These are phyloP conservation scores for Syngnathus rostellatus DNA, from an alignment of 2,797 vertebrate species.

Conservation along the genomic window DNA sequence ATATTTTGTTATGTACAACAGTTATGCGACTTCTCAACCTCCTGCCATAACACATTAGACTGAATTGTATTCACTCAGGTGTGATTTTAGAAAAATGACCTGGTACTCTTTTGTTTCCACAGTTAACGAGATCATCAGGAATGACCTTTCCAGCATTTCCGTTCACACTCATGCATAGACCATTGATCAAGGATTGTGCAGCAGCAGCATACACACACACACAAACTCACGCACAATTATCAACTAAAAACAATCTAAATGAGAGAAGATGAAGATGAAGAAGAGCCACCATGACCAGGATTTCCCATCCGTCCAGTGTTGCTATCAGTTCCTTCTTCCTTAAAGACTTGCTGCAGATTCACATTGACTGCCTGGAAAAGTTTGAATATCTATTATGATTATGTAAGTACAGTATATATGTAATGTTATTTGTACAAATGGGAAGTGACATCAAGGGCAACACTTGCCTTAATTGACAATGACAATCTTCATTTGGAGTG, in stretches of 20 bases:
- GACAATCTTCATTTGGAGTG: slow-evolving; percentile 54
- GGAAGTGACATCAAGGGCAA: slow-evolving; percentile 51
- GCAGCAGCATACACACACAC: slow-evolving; percentile 20
- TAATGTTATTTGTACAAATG: slow-evolving; percentile 46
- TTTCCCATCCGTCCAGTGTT: slow-evolving; percentile 14
- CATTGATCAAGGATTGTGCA: slow-evolving; percentile 14
- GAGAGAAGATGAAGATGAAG: slow-evolving; percentile 42
- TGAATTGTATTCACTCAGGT: not conserved
- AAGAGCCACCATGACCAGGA: slow-evolving; percentile 34
- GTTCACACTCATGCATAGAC: slow-evolving; percentile 72
- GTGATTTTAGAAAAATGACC: slow-evolving; percentile 20
- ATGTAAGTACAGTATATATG: slow-evolving; percentile 24
- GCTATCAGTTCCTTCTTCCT: slow-evolving; percentile 24
- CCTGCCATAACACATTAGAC: not conserved
- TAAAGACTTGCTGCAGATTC: slow-evolving; percentile 34
- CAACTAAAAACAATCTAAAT: slow-evolving; percentile 13
- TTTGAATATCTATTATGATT: slow-evolving; percentile 36
- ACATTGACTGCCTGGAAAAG: slow-evolving; percentile 43
- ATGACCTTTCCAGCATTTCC: slow-evolving; percentile 88
- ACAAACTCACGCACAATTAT: slow-evolving; percentile 18
- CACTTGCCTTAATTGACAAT: slow-evolving; percentile 66
- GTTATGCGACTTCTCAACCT: not conserved
- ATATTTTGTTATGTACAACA: too few relatives aligned
- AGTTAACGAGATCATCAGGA: slow-evolving; percentile 97
- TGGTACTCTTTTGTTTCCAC: slow-evolving; percentile 56